Evolutionary conservation across 2,888 invertebrate species (phyloP), one percentile per base, ranked within the genome.

Genomic region (Troides helena): DNA sequence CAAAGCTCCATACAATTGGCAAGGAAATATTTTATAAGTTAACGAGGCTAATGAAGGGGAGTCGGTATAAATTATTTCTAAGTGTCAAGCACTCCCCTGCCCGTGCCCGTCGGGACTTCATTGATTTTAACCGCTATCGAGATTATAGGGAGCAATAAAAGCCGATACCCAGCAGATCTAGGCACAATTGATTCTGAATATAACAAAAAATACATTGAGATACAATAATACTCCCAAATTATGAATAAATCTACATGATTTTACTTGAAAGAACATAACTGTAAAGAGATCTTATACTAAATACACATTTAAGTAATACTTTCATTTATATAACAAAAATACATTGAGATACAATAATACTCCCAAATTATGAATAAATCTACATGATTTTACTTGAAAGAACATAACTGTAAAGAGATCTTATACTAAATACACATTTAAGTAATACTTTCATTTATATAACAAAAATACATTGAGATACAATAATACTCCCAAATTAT

Each of bases 11-110:
- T 82, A 83, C 79, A 82, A 85, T 83, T 75, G 72, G 74, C 70
- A 74, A 71, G 81, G 82, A 82, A 81, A 83, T 85, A 81, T 79
- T 74, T 78, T 77, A 80, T 78, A 82, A 82, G 82, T 84, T 82
- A 83, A 82, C 78, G 83, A 80, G 77, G 76, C 79, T 79, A 85
- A 87, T 85, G 79, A 81, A 81, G 80, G 82, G 83, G 77, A 76
- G 74, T 71, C 76, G 75, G 76, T 75, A 81, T 83, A 83, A 86
- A 85, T 86, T 85, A 85, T 85, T 86, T 86, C 85, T 85, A 86
- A 86, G 83, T 80, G 80, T 81, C 74, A 68, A 76, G 74, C 72
- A 75, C 76, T 72, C 79, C 80, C 81, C 76, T 70, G 72, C 71
- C 70, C 58, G 65, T 72, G 77, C 73, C 73, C 73, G 63, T 68